phyloP scores from a whole-genome alignment of 2,113 vertebrate species.

The Paradoxurus hermaphroditus region DNA sequence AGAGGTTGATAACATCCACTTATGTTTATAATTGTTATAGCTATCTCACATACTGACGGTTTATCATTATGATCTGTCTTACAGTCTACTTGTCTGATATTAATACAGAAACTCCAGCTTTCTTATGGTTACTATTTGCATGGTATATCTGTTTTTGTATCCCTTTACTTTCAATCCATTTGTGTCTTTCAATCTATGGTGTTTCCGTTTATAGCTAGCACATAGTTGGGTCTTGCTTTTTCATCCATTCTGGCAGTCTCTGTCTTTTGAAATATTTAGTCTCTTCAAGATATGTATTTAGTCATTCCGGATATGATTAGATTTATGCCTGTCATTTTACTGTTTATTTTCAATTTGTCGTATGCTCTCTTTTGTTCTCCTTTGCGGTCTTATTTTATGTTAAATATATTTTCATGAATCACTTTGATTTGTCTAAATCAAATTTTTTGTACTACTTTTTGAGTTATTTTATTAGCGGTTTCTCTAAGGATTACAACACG shows the following conservation, averaged over 20 bases:
- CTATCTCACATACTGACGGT: not conserved
- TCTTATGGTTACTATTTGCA: not conserved
- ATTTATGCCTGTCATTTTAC: not conserved
- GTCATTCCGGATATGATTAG: not conserved
- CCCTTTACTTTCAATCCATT: not conserved
- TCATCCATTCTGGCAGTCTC: not conserved
- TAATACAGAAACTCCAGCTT: too few species aligned
- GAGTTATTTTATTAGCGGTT: not conserved
- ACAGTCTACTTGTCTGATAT: not conserved
- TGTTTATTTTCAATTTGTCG: not conserved
- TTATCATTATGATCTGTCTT: not conserved
- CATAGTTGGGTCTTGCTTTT: not conserved
- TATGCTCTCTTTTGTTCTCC: not conserved
- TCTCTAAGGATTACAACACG: not conserved
- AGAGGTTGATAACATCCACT: not conserved
- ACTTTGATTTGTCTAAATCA: not conserved
- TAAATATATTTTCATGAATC: not conserved
- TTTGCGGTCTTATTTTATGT: not conserved
- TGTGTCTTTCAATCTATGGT: not conserved
- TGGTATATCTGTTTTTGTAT: not conserved
- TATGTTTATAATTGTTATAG: not conserved
- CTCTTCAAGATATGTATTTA: not conserved
- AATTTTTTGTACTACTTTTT: not conserved
- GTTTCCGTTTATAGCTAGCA: not conserved
- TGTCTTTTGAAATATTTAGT: not conserved